phyloP scores from a whole-genome alignment of 2,113 vertebrate species.

The Coracopsis vasa region DNA sequence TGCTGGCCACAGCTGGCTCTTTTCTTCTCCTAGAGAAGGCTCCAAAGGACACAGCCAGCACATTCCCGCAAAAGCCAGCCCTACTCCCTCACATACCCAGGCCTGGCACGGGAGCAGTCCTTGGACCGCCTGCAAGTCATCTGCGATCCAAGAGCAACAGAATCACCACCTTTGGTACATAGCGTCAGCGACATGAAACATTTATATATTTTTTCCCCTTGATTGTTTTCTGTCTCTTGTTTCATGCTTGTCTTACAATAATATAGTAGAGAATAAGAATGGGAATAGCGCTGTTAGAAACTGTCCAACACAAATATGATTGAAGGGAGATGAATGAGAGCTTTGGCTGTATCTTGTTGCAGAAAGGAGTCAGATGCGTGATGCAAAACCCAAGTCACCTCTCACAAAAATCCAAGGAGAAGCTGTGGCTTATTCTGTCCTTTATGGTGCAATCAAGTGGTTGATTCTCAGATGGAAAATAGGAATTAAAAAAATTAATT shows the following conservation, averaged over 20 bases:
- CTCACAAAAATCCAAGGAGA: not conserved
- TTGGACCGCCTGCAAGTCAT: not conserved
- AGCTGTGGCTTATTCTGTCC: not conserved
- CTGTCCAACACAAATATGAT: not conserved
- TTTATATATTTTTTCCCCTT: not conserved
- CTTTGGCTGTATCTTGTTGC: not conserved
- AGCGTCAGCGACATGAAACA: not conserved
- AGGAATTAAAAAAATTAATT: not conserved
- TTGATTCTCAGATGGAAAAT: not conserved
- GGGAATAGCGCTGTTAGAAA: not conserved
- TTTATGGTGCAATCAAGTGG: not conserved
- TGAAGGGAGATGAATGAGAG: not conserved
- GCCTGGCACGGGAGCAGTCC: rapidly evolving
- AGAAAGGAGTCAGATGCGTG: not conserved
- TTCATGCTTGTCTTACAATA: not conserved
- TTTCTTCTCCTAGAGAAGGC: not conserved
- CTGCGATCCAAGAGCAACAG: not conserved
- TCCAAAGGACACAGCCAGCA: not conserved
- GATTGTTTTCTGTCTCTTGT: not conserved
- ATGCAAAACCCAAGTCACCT: not conserved
- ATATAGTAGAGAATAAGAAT: not conserved
- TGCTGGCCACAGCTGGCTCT: not conserved
- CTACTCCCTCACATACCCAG: not conserved
- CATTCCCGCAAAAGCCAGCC: not conserved
- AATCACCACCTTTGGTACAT: not conserved